These are phyloP conservation scores for Scaptomyza caliginosa DNA, from an alignment of 2,888 invertebrate species.

Conservation along the genomic window DNA sequence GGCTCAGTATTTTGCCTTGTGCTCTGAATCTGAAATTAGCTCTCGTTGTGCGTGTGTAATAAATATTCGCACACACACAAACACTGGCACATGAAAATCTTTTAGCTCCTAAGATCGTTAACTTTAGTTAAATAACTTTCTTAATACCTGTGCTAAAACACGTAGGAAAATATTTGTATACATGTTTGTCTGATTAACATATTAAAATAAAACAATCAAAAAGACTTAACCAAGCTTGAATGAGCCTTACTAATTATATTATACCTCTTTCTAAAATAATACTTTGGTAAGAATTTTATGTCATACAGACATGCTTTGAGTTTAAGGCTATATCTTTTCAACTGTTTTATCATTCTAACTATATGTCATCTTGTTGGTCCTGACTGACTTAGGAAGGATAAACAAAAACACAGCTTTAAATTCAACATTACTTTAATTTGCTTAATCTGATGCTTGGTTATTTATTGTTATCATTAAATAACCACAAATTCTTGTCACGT, in stretches of 20 bases:
- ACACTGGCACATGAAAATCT: slow-evolving; percentile 32
- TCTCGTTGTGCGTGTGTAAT: slow-evolving; percentile 29
- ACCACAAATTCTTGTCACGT: slow-evolving; percentile 47
- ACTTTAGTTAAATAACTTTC: slow-evolving; percentile 25
- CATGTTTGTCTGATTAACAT: slow-evolving; percentile 37
- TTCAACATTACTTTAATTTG: too few relatives aligned
- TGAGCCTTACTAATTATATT: too few relatives aligned
- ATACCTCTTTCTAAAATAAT: too few relatives aligned
- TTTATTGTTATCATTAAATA: slow-evolving; percentile 53
- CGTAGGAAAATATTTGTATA: slow-evolving; percentile 71
- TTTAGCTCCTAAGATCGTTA: slow-evolving; percentile 14
- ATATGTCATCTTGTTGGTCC: too few relatives aligned
- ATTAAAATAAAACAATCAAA: slow-evolving; percentile 16
- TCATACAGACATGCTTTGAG: too few relatives aligned
- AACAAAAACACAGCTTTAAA: too few relatives aligned
- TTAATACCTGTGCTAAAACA: slow-evolving; percentile 43
- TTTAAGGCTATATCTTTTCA: too few relatives aligned
- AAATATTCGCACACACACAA: slow-evolving; percentile 49
- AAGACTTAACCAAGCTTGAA: neutral
- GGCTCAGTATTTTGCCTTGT: slow-evolving; percentile 55
- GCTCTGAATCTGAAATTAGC: slow-evolving; percentile 66
- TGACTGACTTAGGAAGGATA: too few relatives aligned
- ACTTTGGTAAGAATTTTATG: too few relatives aligned
- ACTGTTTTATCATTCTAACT: too few relatives aligned
- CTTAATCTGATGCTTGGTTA: neutral